Evolutionary conservation across 2,113 vertebrate species (phyloP).

Genomic region (Brevimyrus niger): DNA sequence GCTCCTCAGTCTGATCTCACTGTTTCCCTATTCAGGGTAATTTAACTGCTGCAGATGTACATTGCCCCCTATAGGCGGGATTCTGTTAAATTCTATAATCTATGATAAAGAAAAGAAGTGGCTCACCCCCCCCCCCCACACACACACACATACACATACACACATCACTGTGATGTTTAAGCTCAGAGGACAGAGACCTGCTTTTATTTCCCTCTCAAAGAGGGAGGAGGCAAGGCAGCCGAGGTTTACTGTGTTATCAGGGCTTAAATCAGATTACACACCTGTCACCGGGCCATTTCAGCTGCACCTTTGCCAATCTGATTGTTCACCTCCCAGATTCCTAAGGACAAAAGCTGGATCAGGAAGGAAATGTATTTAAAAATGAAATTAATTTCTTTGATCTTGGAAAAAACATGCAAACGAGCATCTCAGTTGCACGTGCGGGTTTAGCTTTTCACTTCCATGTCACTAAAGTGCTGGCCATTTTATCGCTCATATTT

Average conservation of each 20-base stretch:
- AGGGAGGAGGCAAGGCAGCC: background rate
- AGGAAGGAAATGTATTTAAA: background rate
- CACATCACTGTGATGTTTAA: background rate
- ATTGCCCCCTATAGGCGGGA: too few species aligned
- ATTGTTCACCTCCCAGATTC: background rate
- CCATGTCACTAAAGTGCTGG: background rate
- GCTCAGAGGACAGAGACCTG: background rate
- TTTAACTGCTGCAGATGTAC: background rate
- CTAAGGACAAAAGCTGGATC: background rate
- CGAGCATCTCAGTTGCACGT: background rate
- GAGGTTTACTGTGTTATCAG: background rate
- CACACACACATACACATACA: too few species aligned
- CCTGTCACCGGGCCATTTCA: background rate
- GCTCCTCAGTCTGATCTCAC: background rate
- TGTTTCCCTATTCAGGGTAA: background rate
- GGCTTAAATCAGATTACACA: background rate
- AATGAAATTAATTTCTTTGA: background rate
- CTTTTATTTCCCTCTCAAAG: background rate
- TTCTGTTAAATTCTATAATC: background rate
- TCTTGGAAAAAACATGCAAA: background rate
- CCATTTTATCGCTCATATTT: background rate
- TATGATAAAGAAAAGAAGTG: background rate
- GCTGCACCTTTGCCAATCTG: background rate
- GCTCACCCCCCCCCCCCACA: too few species aligned
- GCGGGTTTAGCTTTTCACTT: background rate